Base-by-base conservation (phyloP, 1,140 invertebrate species). In the Drosophila grimshawi region DNA sequence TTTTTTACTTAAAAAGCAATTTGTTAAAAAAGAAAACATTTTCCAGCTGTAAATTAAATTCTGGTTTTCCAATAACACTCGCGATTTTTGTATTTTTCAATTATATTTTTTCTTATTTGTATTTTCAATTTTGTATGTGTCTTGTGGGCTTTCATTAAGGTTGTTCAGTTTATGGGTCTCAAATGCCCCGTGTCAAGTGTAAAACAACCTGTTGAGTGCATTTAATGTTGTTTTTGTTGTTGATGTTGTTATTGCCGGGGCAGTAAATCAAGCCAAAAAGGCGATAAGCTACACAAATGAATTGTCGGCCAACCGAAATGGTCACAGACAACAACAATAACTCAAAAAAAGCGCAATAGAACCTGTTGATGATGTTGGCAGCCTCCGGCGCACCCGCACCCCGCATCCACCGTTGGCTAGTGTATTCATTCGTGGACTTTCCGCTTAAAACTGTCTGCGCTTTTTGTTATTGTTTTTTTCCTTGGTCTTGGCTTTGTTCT, bases 231-330 rank as follows among this genome's bases (percentile, higher is more conserved):
- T 63, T 83, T 67, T 83, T 85, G 81, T 55, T 72, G 45, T 37
- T 63, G 52, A n/a, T 64, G 62, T 43, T 72, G 69, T 57, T 72
- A 69, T 76, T 75, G 71, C 64, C 43, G 76, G 51, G 56, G 83
- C 79, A 76, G 83, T 86, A 86, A 86, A 88, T 86, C 82, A 86
- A 86, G 74, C 83, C 80, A 88, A 80, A 86, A 79, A 88, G 82
- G 79, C 83, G 82, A 86, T 88, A 86, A 86, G 82, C 82, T 74
- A 88, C 82, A 81, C 79, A 86, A 86, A 86, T 78, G 76, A 78
- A 78, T 78, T 78, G 71, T 70, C 71, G 72, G 59, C 64, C 76
- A 82, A 73, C 53, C 63, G 74, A 73, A 81, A 86, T 83, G 76
- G 81, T 68, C 65, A 66, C 79, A 80, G 49, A 49, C 64, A 60